Evolutionary conservation across 2,113 vertebrate genomes (phyloP).

Genomic region (Gracilinanus agilis): DNA sequence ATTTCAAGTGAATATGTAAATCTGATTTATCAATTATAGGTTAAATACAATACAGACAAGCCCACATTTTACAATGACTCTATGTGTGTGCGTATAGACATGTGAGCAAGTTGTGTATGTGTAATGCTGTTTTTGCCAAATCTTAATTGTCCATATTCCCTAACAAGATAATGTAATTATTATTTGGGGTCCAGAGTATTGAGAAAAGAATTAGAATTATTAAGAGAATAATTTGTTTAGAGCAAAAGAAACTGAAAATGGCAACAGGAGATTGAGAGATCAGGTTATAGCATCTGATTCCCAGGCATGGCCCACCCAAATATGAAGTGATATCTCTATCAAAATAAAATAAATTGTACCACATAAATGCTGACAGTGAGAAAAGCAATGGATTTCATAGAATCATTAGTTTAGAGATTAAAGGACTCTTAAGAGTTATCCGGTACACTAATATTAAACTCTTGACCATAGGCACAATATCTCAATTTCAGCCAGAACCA

Average conservation of each 20-base stretch:
- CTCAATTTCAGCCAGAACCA: background rate
- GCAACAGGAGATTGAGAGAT: background rate
- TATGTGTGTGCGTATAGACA: no score
- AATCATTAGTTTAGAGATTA: background rate
- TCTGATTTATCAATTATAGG: conserved; percentile 39
- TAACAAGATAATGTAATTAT: background rate
- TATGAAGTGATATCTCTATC: background rate
- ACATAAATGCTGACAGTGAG: background rate
- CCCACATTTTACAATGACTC: background rate
- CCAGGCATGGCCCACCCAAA: background rate
- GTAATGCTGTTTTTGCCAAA: background rate
- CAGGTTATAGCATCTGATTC: background rate
- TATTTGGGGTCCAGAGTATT: background rate
- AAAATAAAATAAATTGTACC: no score
- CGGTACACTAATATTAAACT: background rate
- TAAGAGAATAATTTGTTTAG: background rate
- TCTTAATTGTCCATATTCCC: no score
- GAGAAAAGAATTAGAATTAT: background rate
- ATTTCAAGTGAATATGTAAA: conserved; percentile 14
- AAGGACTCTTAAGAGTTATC: background rate
- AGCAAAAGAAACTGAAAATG: background rate
- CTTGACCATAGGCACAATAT: background rate
- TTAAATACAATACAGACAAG: conserved; percentile 34
- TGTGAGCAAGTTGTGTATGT: no score
- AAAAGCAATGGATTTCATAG: background rate